phyloP scores from a whole-genome alignment of 2,113 vertebrate genomes.

The Polypterus bichir region DNA sequence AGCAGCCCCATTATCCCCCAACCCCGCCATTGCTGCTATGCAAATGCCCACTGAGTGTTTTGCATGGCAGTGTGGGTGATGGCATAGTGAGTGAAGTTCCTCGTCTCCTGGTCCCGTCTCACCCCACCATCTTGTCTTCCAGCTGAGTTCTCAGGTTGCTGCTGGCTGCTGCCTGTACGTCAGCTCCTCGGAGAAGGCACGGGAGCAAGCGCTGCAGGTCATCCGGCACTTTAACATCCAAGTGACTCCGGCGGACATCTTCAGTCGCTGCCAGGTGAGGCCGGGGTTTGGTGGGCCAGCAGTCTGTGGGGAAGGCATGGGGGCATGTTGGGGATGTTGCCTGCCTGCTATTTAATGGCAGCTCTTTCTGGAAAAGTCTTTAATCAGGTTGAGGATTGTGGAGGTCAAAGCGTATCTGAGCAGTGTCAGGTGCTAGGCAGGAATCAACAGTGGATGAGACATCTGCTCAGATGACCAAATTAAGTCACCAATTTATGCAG shows the following conservation, averaged over 20 bases:
- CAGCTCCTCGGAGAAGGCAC: conserved; percentile 65
- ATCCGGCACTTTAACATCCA: conserved; percentile 63
- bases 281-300: not conserved
- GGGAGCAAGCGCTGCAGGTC: conserved; percentile 59
- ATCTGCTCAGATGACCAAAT: too few relatives aligned
- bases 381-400: too few relatives aligned
- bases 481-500: too few relatives aligned
- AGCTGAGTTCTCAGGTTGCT: conserved; percentile 72
- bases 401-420: too few relatives aligned
- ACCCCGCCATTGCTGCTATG: not conserved
- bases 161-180: conserved; percentile 67
- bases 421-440: too few relatives aligned
- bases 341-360: not conserved
- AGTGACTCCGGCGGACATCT: conserved; percentile 49
- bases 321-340: not conserved
- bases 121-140: not conserved
- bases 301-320: not conserved
- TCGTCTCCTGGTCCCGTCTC: not conserved
- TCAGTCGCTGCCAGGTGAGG: conserved; percentile 81
- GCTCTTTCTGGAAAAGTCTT: too few relatives aligned
- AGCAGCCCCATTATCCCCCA: too few relatives aligned
- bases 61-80: conserved; percentile 1
- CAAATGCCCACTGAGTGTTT: not conserved
- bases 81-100: not conserved
- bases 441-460: too few relatives aligned